Evolutionary conservation across 2,797 vertebrate genomes (phyloP), one percentile per base, ranked within the genome.

Genomic region (Cryptoblepharus egeriae): DNA sequence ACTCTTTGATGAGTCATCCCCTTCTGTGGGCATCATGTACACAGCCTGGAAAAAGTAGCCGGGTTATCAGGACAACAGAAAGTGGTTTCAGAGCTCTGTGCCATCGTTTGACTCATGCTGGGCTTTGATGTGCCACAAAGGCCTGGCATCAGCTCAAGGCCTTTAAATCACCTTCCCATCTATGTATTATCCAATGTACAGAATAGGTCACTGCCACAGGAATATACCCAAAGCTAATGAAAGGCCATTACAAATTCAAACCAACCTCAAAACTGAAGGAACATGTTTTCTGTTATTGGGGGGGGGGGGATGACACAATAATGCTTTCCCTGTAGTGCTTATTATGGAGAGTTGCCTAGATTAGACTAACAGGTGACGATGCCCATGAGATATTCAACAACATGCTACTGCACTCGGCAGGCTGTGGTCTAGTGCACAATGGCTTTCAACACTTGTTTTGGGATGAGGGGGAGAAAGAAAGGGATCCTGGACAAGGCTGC

Each of bases 11-110:
- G 99, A 99, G 92, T 99, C 99, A 37, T 99, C 99, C 30, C 99
- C 99, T 95, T 99, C 98, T 58, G 99, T 99, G 86, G 98, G 99
- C 99, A 99, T 99, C 98, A 99, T 99, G 95, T 99, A 99, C 88
- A 99, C 98, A 77, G 99, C 98, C 98, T 99, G 91, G 70, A 91
- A 77, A 63, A 4, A 57, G 58, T 85, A 93, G 84, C 71, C 75
- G 86, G 65, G 84, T 81, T 84, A 88, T 92, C 89, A 92, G 85
- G 70, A 90, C 65, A 55, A 35, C 42, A 63, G 69, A 68, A 68
- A 82, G 87, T 77, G 15, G 32, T 32, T 84, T 87, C 52, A 86
- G 8, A 75, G 58, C 67, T 85, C 13, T 24, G 11, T 75, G 58
- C 16, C 35, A 35, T 83, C 24, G 35, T 83, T 90, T 37, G 68